Percentiles rank a stretch among this genome's conserved stretches.
Evolutionary conservation across 2,888 invertebrate species (phyloP).

Genomic region (Pogonocherus hispidulus): DNA sequence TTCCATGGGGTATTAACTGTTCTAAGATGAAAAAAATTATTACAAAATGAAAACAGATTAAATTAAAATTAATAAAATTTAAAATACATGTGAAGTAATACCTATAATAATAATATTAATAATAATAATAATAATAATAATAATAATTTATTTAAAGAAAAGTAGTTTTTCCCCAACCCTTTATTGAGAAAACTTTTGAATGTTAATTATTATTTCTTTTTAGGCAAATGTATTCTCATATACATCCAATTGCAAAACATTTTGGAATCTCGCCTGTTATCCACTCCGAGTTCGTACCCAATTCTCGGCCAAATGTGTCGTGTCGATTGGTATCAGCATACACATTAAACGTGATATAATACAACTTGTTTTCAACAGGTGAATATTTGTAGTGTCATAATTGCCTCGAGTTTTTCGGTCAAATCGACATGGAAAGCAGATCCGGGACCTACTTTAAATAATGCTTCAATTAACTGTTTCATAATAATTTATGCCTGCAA

Average conservation of each 20-base stretch:
- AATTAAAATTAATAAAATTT: too few relatives aligned
- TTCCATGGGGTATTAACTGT: too few relatives aligned
- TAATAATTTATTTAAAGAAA: too few relatives aligned
- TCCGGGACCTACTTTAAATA: slow-evolving; percentile 40
- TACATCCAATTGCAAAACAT: background rate
- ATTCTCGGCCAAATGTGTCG: slow-evolving; percentile 4
- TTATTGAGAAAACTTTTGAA: too few relatives aligned
- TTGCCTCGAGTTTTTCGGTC: slow-evolving; percentile 30
- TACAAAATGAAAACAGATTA: too few relatives aligned
- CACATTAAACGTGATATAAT: slow-evolving; percentile 10
- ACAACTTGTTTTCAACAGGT: slow-evolving; percentile 28
- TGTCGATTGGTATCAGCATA: slow-evolving; percentile 9
- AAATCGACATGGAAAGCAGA: slow-evolving; percentile 32
- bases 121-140: too few relatives aligned
- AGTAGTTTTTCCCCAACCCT: too few relatives aligned
- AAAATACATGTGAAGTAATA: too few relatives aligned
- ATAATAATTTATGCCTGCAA: slow-evolving; percentile 34
- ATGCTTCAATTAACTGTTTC: slow-evolving; percentile 35
- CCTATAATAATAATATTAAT: too few relatives aligned
- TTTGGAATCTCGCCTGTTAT: background rate
- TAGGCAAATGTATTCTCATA: too few relatives aligned
- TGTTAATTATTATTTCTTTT: too few relatives aligned
- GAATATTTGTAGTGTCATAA: slow-evolving; percentile 26
- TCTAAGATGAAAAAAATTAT: too few relatives aligned
- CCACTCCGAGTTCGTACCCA: background rate